Evolutionary conservation across 2,888 invertebrate species (phyloP).

Genomic region (Hydropsyche betteni): DNA sequence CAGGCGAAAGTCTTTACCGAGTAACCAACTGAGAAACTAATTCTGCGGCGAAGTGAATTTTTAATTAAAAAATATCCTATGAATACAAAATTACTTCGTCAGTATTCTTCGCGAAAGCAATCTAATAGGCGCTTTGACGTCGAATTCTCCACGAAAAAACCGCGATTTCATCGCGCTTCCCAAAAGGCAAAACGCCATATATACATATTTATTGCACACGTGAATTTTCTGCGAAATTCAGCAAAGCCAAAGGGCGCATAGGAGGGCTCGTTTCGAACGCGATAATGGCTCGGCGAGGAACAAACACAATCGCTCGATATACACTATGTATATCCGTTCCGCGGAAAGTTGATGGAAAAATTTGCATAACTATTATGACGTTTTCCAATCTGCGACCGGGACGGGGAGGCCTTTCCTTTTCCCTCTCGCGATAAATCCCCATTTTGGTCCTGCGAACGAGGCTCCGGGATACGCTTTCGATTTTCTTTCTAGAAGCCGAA

Average conservation of each 20-base stretch:
- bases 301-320: no score
- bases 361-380: conserved; percentile 52
- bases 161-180: background rate
- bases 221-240: background rate
- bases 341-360: conserved; percentile 48
- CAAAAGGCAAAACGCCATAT: background rate
- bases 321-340: conserved; percentile 21
- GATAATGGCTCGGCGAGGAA: conserved; percentile 22
- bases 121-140: conserved; percentile 41
- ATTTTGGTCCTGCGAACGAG: conserved; percentile 29
- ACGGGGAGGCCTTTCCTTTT: conserved; percentile 15
- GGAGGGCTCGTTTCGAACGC: conserved; percentile 4
- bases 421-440: conserved; percentile 44
- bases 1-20: conserved; percentile 18
- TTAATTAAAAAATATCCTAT: conserved; percentile 47
- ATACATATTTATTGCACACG: background rate
- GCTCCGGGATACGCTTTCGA: conserved; percentile 46
- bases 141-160: conserved; percentile 31
- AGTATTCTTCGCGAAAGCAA: conserved; percentile 42
- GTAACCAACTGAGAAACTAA: conserved; percentile 43
- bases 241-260: background rate
- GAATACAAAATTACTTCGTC: conserved; percentile 46
- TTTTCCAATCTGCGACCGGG: conserved; percentile 48
- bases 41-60: conserved; percentile 46
- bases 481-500: conserved; percentile 38